These are phyloP conservation scores for Globicephala melas DNA, from an alignment of 2,113 vertebrate species.

Conservation along the genomic window DNA sequence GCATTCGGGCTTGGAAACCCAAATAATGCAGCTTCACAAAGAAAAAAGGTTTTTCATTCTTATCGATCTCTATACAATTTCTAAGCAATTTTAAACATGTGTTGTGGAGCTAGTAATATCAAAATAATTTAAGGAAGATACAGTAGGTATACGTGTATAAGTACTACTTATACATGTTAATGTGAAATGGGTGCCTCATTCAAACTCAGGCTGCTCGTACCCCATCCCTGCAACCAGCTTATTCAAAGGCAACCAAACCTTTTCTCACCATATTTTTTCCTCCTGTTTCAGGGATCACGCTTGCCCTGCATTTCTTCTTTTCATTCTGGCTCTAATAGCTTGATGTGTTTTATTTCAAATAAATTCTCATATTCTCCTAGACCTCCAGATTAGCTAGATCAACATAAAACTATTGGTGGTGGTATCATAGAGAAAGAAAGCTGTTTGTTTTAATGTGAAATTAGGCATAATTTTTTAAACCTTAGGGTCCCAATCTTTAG, in stretches of 20 bases:
- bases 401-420: neutral
- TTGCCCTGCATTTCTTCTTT: neutral
- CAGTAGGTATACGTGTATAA: neutral
- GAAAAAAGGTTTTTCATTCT: neutral
- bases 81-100: neutral
- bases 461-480: neutral
- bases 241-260: neutral
- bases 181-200: neutral
- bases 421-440: neutral
- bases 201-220: neutral
- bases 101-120: neutral
- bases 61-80: neutral
- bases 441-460: neutral
- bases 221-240: neutral
- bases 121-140: neutral
- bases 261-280: neutral
- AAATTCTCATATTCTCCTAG: neutral
- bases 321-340: neutral
- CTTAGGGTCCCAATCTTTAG: neutral
- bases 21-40: neutral
- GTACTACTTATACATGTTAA: neutral
- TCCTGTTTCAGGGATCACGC: neutral
- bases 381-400: neutral
- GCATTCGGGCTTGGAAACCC: neutral
- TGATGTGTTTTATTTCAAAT: neutral